phyloP scores from a whole-genome alignment of 2,797 vertebrate genomes.

The Perodicticus potto region DNA sequence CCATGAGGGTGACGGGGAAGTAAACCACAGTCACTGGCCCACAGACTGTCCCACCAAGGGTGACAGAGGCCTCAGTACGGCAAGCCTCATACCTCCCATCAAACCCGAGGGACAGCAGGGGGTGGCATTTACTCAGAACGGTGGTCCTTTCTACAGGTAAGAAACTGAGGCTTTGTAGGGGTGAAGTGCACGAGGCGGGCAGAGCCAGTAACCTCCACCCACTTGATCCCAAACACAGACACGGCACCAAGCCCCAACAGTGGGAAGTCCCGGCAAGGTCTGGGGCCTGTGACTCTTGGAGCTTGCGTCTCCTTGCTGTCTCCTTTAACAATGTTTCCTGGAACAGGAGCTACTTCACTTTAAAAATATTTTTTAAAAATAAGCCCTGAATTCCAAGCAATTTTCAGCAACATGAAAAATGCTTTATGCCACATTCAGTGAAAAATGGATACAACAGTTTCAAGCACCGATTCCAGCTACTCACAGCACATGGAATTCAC shows the following conservation, averaged over 20 bases:
- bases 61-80: background rate
- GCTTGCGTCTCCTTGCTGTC: background rate
- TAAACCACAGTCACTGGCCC: background rate
- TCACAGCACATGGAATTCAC: accelerated
- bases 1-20: background rate
- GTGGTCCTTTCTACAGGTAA: background rate
- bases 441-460: accelerated
- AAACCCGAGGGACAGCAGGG: background rate
- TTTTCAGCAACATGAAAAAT: background rate
- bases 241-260: accelerated
- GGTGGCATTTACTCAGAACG: background rate
- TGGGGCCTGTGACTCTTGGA: background rate
- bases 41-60: background rate
- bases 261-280: background rate
- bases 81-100: background rate
- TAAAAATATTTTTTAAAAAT: background rate
- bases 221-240: background rate
- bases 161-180: too few species aligned
- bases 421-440: accelerated
- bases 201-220: accelerated
- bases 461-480: background rate
- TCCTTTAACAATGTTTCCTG: background rate
- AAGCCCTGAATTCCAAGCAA: background rate
- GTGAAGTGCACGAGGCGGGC: too few species aligned
- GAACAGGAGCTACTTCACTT: background rate